A percentile compares a stretch with the other conserved stretches of the same genome.
Conservation (phyloP, 2,797 vertebrate genomes). For the Vespertilio murinus region DNA sequence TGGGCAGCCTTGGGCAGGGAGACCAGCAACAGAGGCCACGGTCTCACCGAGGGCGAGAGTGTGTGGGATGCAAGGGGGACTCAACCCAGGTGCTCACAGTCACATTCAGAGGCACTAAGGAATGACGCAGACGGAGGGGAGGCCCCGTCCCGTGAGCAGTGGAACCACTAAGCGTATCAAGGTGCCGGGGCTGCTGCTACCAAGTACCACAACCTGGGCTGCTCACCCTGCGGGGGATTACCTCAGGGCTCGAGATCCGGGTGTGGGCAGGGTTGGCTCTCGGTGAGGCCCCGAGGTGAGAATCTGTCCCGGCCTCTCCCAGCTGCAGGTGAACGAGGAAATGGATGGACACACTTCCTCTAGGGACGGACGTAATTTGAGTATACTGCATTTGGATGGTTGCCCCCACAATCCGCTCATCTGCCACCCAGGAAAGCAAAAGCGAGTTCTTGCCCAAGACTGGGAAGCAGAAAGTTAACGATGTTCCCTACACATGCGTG, state of each 20-base stretch:
- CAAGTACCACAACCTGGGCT: not conserved
- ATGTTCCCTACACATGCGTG: accelerated
- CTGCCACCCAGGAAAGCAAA: not conserved
- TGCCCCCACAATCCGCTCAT: not conserved
- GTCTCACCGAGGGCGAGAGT: accelerated
- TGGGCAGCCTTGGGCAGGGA: not conserved
- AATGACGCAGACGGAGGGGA: accelerated
- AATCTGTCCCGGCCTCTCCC: not conserved
- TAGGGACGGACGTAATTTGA: not conserved
- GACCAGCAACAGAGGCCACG: not conserved
- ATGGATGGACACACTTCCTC: not conserved
- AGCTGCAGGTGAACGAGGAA: not conserved
- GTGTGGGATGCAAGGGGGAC: accelerated
- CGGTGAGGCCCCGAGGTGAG: not conserved
- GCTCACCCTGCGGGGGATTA: not conserved
- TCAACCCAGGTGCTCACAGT: accelerated
- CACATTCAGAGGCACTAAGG: not conserved
- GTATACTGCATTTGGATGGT: not conserved
- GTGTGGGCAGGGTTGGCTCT: accelerated
- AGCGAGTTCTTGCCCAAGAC: not conserved
- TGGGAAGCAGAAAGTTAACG: not conserved
- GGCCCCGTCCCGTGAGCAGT: too few species aligned
- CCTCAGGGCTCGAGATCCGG: not conserved
- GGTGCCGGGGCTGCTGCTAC: not conserved
- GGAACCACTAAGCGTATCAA: too few species aligned